Conservation (phyloP, 2,113 vertebrate genomes). For the Limnothrissa miodon region DNA sequence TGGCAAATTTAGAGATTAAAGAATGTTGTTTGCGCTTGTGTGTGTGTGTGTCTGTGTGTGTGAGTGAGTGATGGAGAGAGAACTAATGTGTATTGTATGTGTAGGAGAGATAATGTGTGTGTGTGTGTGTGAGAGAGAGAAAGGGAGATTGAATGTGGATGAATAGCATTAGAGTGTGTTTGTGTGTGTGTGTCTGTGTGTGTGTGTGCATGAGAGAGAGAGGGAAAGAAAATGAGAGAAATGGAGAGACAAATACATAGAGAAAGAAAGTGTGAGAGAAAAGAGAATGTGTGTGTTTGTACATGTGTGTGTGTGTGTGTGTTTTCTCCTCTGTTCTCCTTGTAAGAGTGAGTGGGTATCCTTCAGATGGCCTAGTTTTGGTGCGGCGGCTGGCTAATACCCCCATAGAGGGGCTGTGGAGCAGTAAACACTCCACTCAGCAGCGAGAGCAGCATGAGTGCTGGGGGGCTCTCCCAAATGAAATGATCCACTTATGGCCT, state of each 20-base stretch:
- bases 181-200: background rate
- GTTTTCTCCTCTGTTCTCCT: constrained; percentile 40
- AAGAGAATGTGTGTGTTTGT: background rate
- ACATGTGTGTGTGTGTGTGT: background rate
- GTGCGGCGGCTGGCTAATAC: constrained; percentile 60
- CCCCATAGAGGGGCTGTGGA: constrained; percentile 45
- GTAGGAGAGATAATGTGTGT: background rate
- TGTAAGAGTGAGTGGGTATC: constrained; percentile 40
- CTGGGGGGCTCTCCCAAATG: constrained; percentile 49
- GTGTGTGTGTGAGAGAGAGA: background rate
- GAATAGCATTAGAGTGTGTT: background rate
- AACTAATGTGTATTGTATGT: too few species aligned
- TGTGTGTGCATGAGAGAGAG: constrained; percentile 15
- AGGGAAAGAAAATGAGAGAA: background rate
- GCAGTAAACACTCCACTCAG: constrained; percentile 58
- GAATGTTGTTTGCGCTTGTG: background rate
- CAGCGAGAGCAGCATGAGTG: constrained; percentile 29
- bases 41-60: background rate
- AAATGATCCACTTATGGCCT: constrained; percentile 59
- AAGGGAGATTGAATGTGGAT: too few species aligned
- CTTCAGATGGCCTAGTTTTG: constrained; percentile 72
- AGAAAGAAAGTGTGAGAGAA: background rate
- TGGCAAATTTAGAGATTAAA: background rate
- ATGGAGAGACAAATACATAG: too few species aligned
- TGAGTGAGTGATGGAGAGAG: background rate